Evolutionary conservation across 1,140 invertebrate species (phyloP).

Genomic region (Triops cancriformis): DNA sequence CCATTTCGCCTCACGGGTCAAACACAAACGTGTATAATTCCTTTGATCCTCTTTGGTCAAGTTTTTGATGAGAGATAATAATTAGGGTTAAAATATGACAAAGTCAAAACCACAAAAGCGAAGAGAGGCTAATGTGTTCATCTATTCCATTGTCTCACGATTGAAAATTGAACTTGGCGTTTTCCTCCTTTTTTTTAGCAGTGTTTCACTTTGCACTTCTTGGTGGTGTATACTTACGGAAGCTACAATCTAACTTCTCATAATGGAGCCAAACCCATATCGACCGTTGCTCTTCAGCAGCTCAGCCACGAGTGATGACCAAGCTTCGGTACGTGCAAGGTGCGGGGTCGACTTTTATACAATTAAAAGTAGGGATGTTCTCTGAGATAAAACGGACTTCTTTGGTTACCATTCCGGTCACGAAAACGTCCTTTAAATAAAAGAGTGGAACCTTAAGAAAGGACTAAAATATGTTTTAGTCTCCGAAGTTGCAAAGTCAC

Average conservation of each 20-base stretch:
- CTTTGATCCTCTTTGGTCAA: no score
- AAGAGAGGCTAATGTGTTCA: neutral
- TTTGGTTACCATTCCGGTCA: conserved; percentile 58
- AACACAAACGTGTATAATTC: no score
- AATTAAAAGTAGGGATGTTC: conserved; percentile 50
- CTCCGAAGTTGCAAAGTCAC: conserved; percentile 19
- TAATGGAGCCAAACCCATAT: conserved; percentile 25
- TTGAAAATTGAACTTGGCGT: neutral
- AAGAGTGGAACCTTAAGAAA: conserved; percentile 30
- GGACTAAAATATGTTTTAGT: neutral
- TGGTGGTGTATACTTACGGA: neutral
- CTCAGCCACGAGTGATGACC: conserved; percentile 35
- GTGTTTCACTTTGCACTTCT: conserved; percentile 20
- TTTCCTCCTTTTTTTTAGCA: conserved; percentile 6
- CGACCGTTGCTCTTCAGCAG: conserved; percentile 30
- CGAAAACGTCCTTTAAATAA: conserved; percentile 66
- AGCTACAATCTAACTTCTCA: conserved; percentile 23
- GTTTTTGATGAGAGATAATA: no score
- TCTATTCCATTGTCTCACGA: neutral
- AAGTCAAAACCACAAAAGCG: no score
- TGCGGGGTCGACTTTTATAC: conserved; percentile 40
- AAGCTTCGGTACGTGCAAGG: conserved; percentile 34
- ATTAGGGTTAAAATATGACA: no score
- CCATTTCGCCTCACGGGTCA: no score
- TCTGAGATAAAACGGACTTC: conserved; percentile 44